Evolutionary conservation across 2,113 vertebrate genomes (phyloP).

Genomic region (Semicossyphus pulcher): DNA sequence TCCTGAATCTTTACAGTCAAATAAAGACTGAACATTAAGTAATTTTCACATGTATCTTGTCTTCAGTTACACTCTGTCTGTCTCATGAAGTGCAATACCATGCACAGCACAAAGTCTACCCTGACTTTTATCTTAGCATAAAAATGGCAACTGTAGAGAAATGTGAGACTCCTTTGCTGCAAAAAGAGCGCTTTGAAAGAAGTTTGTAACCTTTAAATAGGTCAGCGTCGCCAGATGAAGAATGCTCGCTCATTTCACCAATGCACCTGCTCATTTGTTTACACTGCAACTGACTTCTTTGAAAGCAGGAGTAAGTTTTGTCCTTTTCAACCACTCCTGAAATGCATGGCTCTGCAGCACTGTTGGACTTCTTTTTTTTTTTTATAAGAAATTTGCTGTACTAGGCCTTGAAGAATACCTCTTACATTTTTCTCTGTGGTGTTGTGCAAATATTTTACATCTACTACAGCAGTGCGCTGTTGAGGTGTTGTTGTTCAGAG

Average conservation of each 20-base stretch:
- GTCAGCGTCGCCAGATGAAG: background rate
- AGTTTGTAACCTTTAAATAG: constrained; percentile 8
- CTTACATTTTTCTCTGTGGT: background rate
- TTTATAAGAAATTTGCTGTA: background rate
- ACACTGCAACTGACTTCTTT: background rate
- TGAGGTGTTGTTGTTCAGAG: background rate
- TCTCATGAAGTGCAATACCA: background rate
- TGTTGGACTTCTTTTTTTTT: too few species aligned
- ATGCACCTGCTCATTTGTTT: background rate
- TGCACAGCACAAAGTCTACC: background rate
- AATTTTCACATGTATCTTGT: background rate
- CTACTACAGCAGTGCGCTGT: background rate
- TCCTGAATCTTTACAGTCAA: too few species aligned
- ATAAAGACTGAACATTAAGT: background rate
- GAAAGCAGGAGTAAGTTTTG: background rate
- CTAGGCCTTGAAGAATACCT: background rate
- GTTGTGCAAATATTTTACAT: background rate
- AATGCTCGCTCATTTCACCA: background rate
- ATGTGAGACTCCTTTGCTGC: background rate
- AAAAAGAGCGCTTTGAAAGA: background rate
- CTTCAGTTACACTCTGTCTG: background rate
- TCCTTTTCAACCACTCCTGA: background rate
- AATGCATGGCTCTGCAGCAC: too few species aligned
- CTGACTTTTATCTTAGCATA: background rate
- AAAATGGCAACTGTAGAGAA: background rate